Conservation (phyloP, 2,797 vertebrate genomes). For the Selene dorsalis region DNA sequence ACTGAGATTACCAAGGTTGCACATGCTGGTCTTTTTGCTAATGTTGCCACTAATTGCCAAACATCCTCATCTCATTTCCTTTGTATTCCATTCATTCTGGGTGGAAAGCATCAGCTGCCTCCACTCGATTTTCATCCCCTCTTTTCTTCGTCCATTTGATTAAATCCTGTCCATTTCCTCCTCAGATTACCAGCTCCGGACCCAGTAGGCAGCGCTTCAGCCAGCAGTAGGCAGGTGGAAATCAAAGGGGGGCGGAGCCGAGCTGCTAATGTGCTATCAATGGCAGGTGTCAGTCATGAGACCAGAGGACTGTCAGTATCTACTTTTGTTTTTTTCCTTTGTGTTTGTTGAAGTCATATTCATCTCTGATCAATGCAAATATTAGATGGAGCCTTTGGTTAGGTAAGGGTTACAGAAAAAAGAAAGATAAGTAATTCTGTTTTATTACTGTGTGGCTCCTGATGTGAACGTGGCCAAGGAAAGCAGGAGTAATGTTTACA, state of each 20-base stretch:
- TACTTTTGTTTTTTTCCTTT: constrained; percentile 29
- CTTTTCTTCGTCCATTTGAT: constrained; percentile 81
- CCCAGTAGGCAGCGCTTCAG: constrained; percentile 81
- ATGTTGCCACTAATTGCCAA: constrained; percentile 80
- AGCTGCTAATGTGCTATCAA: constrained; percentile 67
- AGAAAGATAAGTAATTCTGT: constrained; percentile 22
- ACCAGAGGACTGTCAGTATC: constrained; percentile 70
- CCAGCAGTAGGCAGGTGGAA: constrained; percentile 71
- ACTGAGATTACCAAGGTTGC: constrained; percentile 68
- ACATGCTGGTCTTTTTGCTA: constrained; percentile 76
- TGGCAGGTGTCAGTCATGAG: constrained; percentile 73
- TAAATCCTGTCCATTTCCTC: constrained; percentile 84
- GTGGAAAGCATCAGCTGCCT: constrained; percentile 77
- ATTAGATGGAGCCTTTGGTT: constrained; percentile 49
- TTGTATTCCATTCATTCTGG: constrained; percentile 73
- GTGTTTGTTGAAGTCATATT: constrained; percentile 59
- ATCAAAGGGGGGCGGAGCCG: constrained; percentile 60
- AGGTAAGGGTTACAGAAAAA: constrained; percentile 21
- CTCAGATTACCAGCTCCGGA: constrained; percentile 89
- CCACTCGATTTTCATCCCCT: constrained; percentile 71
- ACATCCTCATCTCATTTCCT: constrained; percentile 84
- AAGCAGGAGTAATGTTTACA: constrained; percentile 75
- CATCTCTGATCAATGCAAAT: constrained; percentile 76
- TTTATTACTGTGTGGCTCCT: constrained; percentile 50
- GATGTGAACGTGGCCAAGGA: constrained; percentile 48